phyloP scores from a whole-genome alignment of 2,888 invertebrate species.

The Brassicogethes aeneus region DNA sequence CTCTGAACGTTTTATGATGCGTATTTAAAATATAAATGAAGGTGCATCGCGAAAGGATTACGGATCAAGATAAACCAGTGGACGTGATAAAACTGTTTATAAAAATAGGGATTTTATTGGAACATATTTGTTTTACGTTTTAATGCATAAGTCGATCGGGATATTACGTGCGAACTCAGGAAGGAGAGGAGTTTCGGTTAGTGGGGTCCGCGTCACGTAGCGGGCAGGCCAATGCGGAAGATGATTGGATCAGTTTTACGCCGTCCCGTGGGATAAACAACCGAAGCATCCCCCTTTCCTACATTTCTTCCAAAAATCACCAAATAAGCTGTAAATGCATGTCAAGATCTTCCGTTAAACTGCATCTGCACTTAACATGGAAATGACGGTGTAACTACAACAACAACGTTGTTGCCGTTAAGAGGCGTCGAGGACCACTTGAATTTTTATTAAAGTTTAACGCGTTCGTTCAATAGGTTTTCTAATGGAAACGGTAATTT shows the following conservation, averaged over 20 bases:
- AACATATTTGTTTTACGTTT: conserved; percentile 16
- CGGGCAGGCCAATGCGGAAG: conserved; percentile 33
- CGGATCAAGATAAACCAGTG: conserved; percentile 2
- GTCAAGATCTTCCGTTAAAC: conserved; percentile 16
- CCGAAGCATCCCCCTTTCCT: no score
- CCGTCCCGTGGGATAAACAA: conserved; percentile 42
- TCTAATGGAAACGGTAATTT: neutral
- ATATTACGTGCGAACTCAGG: conserved; percentile 22
- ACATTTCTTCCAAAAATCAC: conserved; percentile 34
- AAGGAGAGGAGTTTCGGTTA: neutral
- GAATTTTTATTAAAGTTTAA: neutral
- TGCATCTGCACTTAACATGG: conserved; percentile 27
- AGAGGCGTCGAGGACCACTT: neutral
- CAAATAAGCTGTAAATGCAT: conserved; percentile 22
- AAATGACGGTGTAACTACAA: conserved; percentile 14
- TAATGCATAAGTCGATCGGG: conserved; percentile 25
- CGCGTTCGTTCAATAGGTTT: neutral
- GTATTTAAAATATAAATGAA: no score
- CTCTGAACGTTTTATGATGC: no score
- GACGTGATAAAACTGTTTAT: conserved; percentile 9
- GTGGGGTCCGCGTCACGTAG: conserved; percentile 24
- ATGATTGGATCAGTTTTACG: conserved; percentile 48
- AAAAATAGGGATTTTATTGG: conserved; percentile 3
- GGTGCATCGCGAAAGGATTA: neutral
- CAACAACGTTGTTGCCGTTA: neutral